Conservation (phyloP, 2,113 vertebrate species). For the Panthera leo region DNA sequence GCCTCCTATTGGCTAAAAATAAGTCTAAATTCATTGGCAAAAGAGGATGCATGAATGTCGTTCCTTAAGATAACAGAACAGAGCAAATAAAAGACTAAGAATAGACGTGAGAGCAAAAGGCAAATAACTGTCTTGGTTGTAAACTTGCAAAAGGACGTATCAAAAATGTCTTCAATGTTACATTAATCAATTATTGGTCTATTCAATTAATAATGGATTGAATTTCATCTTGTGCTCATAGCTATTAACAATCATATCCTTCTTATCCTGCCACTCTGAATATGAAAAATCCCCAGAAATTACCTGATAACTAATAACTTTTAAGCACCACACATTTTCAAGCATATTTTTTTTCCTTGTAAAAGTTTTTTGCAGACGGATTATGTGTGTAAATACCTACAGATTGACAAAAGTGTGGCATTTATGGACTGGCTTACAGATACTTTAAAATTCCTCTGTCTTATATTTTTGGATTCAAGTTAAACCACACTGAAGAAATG, state of each 20-base stretch:
- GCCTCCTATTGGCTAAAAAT: not conserved
- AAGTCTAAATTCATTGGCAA: not conserved
- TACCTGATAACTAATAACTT: not conserved
- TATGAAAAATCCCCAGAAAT: not conserved
- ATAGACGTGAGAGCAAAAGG: not conserved
- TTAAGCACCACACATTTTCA: not conserved
- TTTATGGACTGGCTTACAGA: not conserved
- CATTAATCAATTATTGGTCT: not conserved
- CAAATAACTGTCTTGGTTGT: not conserved
- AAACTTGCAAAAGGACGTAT: not conserved
- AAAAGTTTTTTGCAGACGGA: not conserved
- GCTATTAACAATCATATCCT: not conserved
- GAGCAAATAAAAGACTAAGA: not conserved
- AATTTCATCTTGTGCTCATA: not conserved
- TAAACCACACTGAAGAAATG: not conserved
- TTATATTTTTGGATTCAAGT: constrained; percentile 8
- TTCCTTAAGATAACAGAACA: not conserved
- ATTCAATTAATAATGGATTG: not conserved
- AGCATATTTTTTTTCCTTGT: not conserved
- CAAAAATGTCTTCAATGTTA: not conserved
- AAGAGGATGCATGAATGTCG: not conserved
- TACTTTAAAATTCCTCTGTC: not conserved
- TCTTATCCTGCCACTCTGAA: not conserved
- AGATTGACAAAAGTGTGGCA: not conserved
- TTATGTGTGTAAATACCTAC: not conserved